Evolutionary conservation across 2,888 invertebrate genomes (phyloP), one percentile per base, ranked within the genome.

Genomic region (Villa cingulata): DNA sequence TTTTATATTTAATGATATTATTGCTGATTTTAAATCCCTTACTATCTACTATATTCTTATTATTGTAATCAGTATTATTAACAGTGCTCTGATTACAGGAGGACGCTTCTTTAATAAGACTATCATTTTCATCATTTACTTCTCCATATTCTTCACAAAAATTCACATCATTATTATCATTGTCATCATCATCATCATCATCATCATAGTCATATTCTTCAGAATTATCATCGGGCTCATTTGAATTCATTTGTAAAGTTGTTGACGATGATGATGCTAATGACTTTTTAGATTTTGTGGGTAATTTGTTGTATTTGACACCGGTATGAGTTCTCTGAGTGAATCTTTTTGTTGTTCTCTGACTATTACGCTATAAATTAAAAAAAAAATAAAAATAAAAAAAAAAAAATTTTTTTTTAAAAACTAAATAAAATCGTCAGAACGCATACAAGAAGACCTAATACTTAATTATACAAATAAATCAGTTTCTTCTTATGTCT

Each of bases 221-320:
- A 29, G n/a, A 32, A 29, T 43, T 20, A n/a, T 43, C 36, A 7
- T 37, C 43, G 12, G 43, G 42, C 5, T 47, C 47, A 16, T 47
- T 47, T 16, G 43, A 38, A 43, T 47, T 47, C 27, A 47, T 38
- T 47, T 47, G 37, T 16, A 47, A 10, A 6, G 47, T 43, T 15
- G 42, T 37, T 42, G 47, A 37, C 16, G 20, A 50, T 5, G 58
- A 54, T 14, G 54, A 55, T 14, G 51, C 41, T 41, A 51, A 46
- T n/a, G 50, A 48, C 54, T 56, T 53, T 51, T 54, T 49, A n/a
- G 41, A 55, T 47, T 58, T 58, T 43, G 56, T 60, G 37, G 60
- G 57, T 44, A 67, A 57, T 56, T 68, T 66, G 32, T 62, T 62
- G 50, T 68, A 68, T 16, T 63, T 59, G 15, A 65, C 61, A 20